These are phyloP conservation scores for Pterois miles DNA, from an alignment of 2,797 vertebrate genomes.

Conservation along the genomic window DNA sequence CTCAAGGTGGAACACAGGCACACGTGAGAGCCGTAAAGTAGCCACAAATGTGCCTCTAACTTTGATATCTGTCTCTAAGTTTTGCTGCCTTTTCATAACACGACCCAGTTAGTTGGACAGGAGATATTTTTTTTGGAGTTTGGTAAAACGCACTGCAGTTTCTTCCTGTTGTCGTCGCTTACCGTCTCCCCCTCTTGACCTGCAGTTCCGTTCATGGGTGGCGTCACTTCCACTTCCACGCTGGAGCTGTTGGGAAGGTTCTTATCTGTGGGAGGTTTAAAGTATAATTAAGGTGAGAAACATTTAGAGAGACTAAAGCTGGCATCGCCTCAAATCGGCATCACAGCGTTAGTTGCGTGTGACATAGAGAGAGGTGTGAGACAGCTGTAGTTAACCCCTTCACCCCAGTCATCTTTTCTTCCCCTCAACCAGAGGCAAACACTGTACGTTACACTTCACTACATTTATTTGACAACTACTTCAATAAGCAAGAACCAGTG, in stretches of 20 bases:
- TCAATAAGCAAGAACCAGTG: not conserved
- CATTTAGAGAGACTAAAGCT: not conserved
- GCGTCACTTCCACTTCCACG: conserved; percentile 94
- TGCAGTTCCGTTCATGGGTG: conserved; percentile 92
- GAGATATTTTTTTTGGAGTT: not conserved
- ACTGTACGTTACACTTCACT: not conserved
- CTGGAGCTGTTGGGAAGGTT: conserved; percentile 93
- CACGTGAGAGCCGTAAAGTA: conserved; percentile 63
- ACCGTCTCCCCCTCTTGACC: conserved; percentile 89
- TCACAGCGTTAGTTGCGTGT: not conserved
- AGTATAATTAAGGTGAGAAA: conserved; percentile 5
- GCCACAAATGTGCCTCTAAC: conserved; percentile 53
- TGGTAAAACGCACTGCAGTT: not conserved
- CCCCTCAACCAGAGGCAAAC: not conserved
- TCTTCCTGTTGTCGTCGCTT: conserved; percentile 41
- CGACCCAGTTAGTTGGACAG: not conserved
- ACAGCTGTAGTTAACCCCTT: not conserved
- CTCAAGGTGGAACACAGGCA: conserved; percentile 61
- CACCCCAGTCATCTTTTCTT: not conserved
- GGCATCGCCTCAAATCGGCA: not conserved
- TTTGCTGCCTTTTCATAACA: not conserved
- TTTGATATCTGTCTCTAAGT: conserved; percentile 26
- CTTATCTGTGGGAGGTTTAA: conserved; percentile 83
- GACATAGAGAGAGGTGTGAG: not conserved
- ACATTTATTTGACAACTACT: not conserved